A percentile compares a stretch with the other conserved stretches of the same genome.
phyloP scores from a whole-genome alignment of 2,888 invertebrate genomes.

The Nephrotoma guestfalica region DNA sequence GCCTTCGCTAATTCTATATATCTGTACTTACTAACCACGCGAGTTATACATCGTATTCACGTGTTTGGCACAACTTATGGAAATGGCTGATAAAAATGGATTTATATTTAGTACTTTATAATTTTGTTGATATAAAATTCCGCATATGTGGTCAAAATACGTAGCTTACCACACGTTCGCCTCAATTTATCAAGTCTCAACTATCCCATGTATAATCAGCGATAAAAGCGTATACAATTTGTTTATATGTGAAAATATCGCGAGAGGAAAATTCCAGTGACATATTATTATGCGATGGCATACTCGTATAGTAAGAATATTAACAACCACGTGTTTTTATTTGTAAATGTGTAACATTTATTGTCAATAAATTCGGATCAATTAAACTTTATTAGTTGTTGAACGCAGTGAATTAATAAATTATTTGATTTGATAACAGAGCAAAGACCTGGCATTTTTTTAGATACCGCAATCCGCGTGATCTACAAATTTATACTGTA shows the following conservation, averaged over 20 bases:
- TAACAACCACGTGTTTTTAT: background rate
- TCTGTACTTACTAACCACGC: background rate
- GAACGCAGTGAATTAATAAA: background rate
- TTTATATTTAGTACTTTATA: background rate
- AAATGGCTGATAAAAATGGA: background rate
- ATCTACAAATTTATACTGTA: too few species aligned
- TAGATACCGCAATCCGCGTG: background rate
- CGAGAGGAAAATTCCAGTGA: too few species aligned
- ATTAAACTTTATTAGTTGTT: background rate
- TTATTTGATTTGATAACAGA: background rate
- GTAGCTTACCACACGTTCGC: too few species aligned
- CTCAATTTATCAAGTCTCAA: too few species aligned
- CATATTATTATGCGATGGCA: too few species aligned
- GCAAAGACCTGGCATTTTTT: background rate
- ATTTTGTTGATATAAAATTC: too few species aligned
- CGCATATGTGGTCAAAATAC: too few species aligned
- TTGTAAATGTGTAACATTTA: background rate
- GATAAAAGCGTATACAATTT: too few species aligned
- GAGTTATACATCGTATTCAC: background rate
- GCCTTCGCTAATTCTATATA: background rate
- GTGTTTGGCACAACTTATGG: background rate
- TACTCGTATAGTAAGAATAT: too few species aligned
- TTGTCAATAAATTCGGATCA: background rate
- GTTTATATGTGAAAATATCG: too few species aligned
- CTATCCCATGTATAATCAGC: too few species aligned